Conservation (phyloP, 2,888 invertebrate genomes). For the Pecten maximus region DNA sequence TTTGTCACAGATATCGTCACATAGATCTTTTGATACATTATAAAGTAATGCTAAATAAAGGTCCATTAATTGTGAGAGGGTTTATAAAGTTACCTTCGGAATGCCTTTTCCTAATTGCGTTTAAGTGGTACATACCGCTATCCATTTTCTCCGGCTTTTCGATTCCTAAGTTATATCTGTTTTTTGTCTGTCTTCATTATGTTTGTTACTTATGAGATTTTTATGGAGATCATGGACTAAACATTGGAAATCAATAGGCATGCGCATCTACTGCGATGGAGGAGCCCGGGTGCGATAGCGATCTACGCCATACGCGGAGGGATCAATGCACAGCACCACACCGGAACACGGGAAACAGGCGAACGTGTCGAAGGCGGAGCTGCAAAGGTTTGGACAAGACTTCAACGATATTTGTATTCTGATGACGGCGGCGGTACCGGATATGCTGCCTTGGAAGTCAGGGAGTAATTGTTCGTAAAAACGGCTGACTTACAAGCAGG, state of each 20-base stretch:
- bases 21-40: neutral
- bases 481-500: neutral
- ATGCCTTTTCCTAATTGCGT: neutral
- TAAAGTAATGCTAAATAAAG: neutral
- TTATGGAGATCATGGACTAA: conserved; percentile 25
- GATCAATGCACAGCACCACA: neutral
- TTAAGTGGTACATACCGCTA: neutral
- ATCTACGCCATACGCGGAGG: conserved; percentile 15
- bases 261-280: neutral
- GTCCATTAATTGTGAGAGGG: neutral
- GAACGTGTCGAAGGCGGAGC: neutral
- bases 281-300: neutral
- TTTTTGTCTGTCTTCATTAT: neutral
- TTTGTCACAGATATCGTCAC: neutral
- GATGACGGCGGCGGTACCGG: neutral
- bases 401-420: neutral
- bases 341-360: conserved; percentile 21
- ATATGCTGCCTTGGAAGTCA: neutral
- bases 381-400: neutral
- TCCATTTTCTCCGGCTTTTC: conserved; percentile 6
- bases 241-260: conserved; percentile 18
- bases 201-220: conserved; percentile 30
- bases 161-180: neutral
- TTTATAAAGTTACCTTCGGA: neutral
- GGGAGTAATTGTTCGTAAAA: neutral